A percentile compares a stretch with the other conserved stretches of the same genome.
These are phyloP conservation scores for Pandemis heparana DNA, from an alignment of 2,888 invertebrate species.

Conservation along the genomic window DNA sequence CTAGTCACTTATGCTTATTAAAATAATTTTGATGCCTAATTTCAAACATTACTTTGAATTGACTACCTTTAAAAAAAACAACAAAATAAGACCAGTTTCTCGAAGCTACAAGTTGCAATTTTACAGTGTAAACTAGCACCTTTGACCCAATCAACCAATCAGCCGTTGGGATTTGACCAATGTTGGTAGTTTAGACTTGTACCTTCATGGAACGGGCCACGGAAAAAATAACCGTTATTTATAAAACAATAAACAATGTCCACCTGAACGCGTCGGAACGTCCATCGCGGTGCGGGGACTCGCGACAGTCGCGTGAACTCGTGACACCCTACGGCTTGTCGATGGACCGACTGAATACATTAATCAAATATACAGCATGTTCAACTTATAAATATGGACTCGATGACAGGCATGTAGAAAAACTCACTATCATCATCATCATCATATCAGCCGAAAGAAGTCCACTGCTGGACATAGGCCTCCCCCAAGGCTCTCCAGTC, in stretches of 20 bases:
- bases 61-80: not conserved
- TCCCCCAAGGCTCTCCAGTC: too few relatives aligned
- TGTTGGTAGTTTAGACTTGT: too few relatives aligned
- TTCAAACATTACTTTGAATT: too few relatives aligned
- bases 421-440: too few relatives aligned
- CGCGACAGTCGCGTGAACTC: conserved; percentile 29
- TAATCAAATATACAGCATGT: conserved; percentile 37
- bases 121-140: too few relatives aligned
- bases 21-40: too few relatives aligned
- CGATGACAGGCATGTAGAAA: not conserved
- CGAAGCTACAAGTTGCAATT: too few relatives aligned
- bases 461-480: too few relatives aligned
- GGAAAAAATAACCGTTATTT: not conserved
- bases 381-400: not conserved
- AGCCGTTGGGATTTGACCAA: not conserved
- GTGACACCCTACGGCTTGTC: conserved; percentile 16
- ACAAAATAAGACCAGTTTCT: not conserved
- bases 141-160: too few relatives aligned
- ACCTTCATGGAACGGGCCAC: too few relatives aligned
- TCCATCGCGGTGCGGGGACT: conserved; percentile 30
- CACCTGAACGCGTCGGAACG: conserved; percentile 47
- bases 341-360: conserved; percentile 26
- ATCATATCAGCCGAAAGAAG: too few relatives aligned
- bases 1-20: too few relatives aligned
- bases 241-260: conserved; percentile 11